phyloP scores from a whole-genome alignment of 2,113 vertebrate genomes.

The Trochalopteron elliotii region DNA sequence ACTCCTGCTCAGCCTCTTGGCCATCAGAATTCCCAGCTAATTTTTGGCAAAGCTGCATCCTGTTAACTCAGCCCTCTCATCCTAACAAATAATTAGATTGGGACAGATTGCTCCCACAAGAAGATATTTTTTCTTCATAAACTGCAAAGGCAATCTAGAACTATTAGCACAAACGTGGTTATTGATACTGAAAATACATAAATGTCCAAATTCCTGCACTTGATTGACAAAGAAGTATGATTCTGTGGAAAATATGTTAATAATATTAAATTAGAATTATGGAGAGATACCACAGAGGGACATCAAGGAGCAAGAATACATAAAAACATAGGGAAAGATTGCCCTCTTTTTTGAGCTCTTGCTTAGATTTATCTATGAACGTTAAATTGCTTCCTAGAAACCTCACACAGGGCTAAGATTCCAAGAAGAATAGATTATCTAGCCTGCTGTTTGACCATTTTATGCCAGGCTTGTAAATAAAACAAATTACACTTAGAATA shows the following conservation, averaged over 20 bases:
- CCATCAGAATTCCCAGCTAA: not conserved
- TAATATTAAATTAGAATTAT: not conserved
- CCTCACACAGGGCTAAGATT: not conserved
- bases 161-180: not conserved
- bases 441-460: not conserved
- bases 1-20: not conserved
- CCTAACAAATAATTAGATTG: not conserved
- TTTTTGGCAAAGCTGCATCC: not conserved
- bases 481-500: not conserved
- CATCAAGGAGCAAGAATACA: fast-evolving
- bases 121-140: not conserved
- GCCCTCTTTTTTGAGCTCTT: not conserved
- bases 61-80: fast-evolving
- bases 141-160: not conserved
- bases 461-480: not conserved
- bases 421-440: not conserved
- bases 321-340: not conserved
- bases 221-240: not conserved
- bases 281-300: not conserved
- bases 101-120: not conserved
- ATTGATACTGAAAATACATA: not conserved
- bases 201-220: not conserved
- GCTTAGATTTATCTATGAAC: not conserved
- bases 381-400: not conserved
- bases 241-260: not conserved